Base-by-base conservation (phyloP, 2,797 vertebrate genomes). In the Sorex maritimensis region DNA sequence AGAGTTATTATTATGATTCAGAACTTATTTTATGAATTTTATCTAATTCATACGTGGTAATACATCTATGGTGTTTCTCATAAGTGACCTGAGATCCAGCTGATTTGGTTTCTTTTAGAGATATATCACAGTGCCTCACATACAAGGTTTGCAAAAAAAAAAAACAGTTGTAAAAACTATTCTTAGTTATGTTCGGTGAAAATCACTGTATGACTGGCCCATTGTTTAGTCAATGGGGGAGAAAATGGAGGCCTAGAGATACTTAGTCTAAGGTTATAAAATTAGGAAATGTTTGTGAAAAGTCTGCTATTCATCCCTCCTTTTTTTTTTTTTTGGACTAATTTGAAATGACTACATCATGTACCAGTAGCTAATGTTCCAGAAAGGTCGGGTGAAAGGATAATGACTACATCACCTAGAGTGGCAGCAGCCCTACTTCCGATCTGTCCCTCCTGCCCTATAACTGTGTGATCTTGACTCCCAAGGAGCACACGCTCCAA, bases 21-120 rank as follows among this genome's bases (percentile, higher is more conserved):
- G 52, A 93, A 95, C 81, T 86, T 86, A 90, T 80, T 88, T 88
- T 75, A 89, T 91, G 74, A 92, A 30, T 82, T 95, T 91, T 86
- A 80, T 41, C 58, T 89, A 81, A 74, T 91, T 94, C 58, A 68
- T 79, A 26, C 19, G n/a, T 68, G 46, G 73, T 90, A 21, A 81
- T 81, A 75, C 11, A 89, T 93, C 73, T 91, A 17, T 26, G 34
- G 86, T 34, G 26, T 68, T 94, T 87, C n/a, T 78, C 23, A 34
- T 44, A 6, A 68, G 24, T 38, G 24, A 65, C 6, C 19, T 75
- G 86, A 85, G 9, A 4, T 44, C 52, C 38, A 90, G 34, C 49
- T 63, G 49, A 46, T 87, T 13, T 75, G 21, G 11, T 69, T 86
- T 78, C 55, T 69, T 90, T 86, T 72, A 81, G 38, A 86, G 11